Base-by-base conservation (phyloP, 2,113 vertebrate genomes). In the Typhlomys cinereus region DNA sequence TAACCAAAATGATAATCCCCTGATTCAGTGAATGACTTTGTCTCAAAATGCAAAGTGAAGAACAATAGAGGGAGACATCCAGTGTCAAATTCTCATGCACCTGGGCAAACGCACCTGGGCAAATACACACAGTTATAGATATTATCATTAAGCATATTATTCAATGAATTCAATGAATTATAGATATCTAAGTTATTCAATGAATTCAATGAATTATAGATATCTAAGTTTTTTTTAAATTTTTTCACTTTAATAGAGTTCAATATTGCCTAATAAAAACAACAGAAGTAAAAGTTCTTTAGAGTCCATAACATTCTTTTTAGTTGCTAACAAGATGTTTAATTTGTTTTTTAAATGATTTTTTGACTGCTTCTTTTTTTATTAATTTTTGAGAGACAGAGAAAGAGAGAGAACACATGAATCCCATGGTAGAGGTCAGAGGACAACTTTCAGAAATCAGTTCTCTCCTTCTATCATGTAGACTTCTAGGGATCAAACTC, bases 211-310 rank as follows among this genome's bases (percentile, higher is more conserved):
- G 36, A 44, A 79, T 52, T 31, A 75, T n/a, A n/a, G n/a, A 36
- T 41, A 79, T 46, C 78, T 46, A 34, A 44, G 18, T 73, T 84
- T 50, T 50, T 75, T 74, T 78, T n/a, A 52, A 52, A 54, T 76
- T 88, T 67, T 80, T 74, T 23, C 67, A 67, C n/a, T n/a, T 48
- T 66, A 90, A 79, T 36, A 88, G 8, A 80, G 36, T 83, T 62
- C 62, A 91, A 67, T 62, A 78, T 31, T 84, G 34, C 73, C 54
- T 88, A 69, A 85, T 66, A 81, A 6, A 85, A 85, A 25, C 20
- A 61, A 93, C 23, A 76, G 64, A 76, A 71, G 62, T 57, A 59
- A 92, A 85, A 80, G 36, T 34, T 92, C 57, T 44, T 88, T 85
- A 25, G 23, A 11, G 18, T 64, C 34, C 36, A 21, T 27, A 75